Evolutionary conservation across 1,140 invertebrate genomes (phyloP).

Genomic region (Aphelenchoides avenae): DNA sequence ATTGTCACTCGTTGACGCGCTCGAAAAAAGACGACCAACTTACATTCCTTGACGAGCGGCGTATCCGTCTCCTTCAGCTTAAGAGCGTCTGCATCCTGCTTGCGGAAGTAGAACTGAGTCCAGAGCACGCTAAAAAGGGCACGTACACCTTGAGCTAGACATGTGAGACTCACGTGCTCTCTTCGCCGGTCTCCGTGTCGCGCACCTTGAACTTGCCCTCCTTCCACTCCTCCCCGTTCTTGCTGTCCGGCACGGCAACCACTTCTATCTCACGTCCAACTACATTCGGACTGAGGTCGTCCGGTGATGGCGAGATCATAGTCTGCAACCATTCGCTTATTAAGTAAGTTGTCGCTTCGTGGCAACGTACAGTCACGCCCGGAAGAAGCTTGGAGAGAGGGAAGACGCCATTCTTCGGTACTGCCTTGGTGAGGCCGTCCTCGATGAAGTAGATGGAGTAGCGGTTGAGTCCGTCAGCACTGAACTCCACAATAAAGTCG

Average conservation of each 20-base stretch:
- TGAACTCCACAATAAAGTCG: slow-evolving; percentile 19
- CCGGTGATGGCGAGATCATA: no score
- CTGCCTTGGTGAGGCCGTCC: slow-evolving; percentile 34
- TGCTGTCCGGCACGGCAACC: slow-evolving; percentile 25
- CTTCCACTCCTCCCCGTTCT: slow-evolving; percentile 43
- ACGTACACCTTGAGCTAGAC: no score
- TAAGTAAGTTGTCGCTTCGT: no score
- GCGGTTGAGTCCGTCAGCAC: slow-evolving; percentile 50
- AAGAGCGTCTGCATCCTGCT: no score
- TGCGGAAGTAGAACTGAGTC: slow-evolving; percentile 40
- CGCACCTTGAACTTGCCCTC: slow-evolving; percentile 35
- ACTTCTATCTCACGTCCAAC: slow-evolving; percentile 24
- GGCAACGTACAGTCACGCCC: slow-evolving; percentile 27
- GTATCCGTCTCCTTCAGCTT: slow-evolving; percentile 14
- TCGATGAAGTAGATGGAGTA: slow-evolving; percentile 51
- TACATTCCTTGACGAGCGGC: background rate
- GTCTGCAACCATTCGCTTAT: no score
- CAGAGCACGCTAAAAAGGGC: slow-evolving; percentile 40
- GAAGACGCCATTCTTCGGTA: slow-evolving; percentile 45
- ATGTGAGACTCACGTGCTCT: slow-evolving; percentile 5
- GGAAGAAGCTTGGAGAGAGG: slow-evolving; percentile 32
- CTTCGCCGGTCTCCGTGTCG: slow-evolving; percentile 27
- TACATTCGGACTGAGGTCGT: no score
- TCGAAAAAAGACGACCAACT: background rate
- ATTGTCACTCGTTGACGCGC: background rate